A percentile compares a stretch with the other conserved stretches of the same genome.
phyloP scores from a whole-genome alignment of 2,888 invertebrate species.

The Eupithecia inturbata region DNA sequence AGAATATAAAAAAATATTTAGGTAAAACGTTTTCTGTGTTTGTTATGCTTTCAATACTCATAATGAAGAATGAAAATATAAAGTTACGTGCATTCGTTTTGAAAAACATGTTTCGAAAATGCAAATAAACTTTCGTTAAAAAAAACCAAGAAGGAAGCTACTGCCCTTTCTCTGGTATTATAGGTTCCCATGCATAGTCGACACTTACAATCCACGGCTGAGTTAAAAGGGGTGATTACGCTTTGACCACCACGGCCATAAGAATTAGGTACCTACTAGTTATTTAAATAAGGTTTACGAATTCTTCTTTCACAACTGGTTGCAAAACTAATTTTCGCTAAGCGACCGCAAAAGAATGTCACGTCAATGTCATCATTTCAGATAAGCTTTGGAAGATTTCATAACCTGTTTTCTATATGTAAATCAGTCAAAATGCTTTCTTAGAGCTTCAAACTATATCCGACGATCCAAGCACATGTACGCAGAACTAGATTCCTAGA shows the following conservation, averaged over 20 bases:
- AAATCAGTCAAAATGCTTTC: neutral
- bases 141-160: too few species aligned
- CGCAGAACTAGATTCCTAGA: slow-evolving; percentile 3
- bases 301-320: neutral
- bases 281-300: neutral
- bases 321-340: neutral
- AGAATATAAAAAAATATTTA: neutral
- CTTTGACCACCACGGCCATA: too few species aligned
- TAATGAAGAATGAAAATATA: too few species aligned
- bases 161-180: too few species aligned
- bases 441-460: slow-evolving; percentile 4
- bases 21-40: neutral
- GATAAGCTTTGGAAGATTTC: neutral
- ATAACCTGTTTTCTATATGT: neutral
- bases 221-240: too few species aligned
- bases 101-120: too few species aligned
- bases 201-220: too few species aligned
- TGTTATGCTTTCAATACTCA: too few species aligned
- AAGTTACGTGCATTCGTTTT: too few species aligned
- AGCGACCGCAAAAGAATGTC: neutral
- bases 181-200: too few species aligned
- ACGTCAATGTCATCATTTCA: neutral
- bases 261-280: too few species aligned
- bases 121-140: too few species aligned
- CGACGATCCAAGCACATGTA: neutral